phyloP scores from a whole-genome alignment of 2,113 vertebrate genomes.

The Trachemys scripta region DNA sequence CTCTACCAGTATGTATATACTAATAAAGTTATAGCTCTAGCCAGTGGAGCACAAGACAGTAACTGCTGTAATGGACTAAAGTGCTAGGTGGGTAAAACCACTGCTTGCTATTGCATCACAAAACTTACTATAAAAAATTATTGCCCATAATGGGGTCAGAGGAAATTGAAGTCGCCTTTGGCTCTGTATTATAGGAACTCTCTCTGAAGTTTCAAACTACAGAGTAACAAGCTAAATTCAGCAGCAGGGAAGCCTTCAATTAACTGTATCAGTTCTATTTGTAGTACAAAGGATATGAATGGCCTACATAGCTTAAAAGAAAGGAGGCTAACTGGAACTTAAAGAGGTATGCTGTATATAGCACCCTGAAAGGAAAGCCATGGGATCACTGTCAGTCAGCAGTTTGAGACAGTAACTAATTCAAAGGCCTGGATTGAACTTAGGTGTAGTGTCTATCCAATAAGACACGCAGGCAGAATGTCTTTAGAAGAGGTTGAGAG shows the following conservation, averaged over 20 bases:
- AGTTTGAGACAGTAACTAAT: slow-evolving; percentile 48
- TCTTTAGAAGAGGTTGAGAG: slow-evolving; percentile 21
- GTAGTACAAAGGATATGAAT: slow-evolving; percentile 76
- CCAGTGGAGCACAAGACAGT: neutral
- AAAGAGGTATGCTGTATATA: slow-evolving; percentile 46
- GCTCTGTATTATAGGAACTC: slow-evolving; percentile 65
- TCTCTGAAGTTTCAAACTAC: slow-evolving; percentile 72
- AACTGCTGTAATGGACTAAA: neutral
- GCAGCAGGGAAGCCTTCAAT: slow-evolving; percentile 80
- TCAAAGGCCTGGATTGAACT: slow-evolving; percentile 54
- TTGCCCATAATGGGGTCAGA: slow-evolving; percentile 66
- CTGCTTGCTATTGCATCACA: slow-evolving; percentile 51
- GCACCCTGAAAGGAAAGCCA: slow-evolving; percentile 49
- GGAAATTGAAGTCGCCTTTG: slow-evolving; percentile 77
- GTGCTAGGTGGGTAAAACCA: slow-evolving; percentile 43
- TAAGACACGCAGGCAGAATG: slow-evolving; percentile 43
- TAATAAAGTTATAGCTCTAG: neutral
- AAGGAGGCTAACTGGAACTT: slow-evolving; percentile 67
- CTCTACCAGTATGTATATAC: neutral
- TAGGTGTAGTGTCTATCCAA: slow-evolving; percentile 58
- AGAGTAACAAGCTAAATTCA: slow-evolving; percentile 68
- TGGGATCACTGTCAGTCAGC: slow-evolving; percentile 50
- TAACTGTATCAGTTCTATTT: slow-evolving; percentile 80
- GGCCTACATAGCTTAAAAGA: slow-evolving; percentile 75
- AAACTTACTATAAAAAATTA: slow-evolving; percentile 68